Percentiles rank a stretch among this genome's conserved stretches.
Conservation (phyloP, 2,797 vertebrate genomes). For the Hippocampus kuda region DNA sequence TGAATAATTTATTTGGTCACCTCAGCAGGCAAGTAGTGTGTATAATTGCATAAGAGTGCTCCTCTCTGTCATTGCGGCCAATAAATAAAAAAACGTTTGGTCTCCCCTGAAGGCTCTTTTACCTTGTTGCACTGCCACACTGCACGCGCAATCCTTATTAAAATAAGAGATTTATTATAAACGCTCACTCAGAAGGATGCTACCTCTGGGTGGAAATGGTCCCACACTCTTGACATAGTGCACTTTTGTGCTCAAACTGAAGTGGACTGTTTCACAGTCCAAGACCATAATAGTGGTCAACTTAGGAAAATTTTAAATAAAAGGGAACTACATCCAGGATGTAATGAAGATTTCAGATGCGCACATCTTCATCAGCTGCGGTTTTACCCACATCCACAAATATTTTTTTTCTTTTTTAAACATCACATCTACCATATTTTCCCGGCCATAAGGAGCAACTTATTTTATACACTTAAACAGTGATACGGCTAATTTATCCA, state of each 20-base stretch:
- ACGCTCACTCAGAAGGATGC: slow-evolving; percentile 1
- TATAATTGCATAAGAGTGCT: slow-evolving; percentile 51
- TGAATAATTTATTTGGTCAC: slow-evolving; percentile 50
- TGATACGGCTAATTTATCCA: no score
- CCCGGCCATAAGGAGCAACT: no score
- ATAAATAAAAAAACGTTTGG: slow-evolving; percentile 48
- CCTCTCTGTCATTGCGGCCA: slow-evolving; percentile 40
- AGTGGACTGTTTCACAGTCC: neutral
- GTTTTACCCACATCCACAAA: no score
- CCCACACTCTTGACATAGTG: neutral
- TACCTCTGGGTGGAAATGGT: neutral
- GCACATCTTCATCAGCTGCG: no score
- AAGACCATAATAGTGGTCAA: neutral
- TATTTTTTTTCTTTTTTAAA: no score
- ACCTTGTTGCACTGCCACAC: neutral
- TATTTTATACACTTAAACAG: no score
- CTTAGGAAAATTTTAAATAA: neutral
- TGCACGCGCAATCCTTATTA: slow-evolving; percentile 25
- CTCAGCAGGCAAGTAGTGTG: slow-evolving; percentile 36
- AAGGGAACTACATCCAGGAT: neutral
- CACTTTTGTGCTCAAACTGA: neutral
- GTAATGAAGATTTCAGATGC: no score
- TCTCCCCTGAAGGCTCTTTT: slow-evolving; percentile 15
- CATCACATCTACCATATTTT: no score
- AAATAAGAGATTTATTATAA: slow-evolving; percentile 55